Conservation (phyloP, 2,797 vertebrate genomes). For the Esox masquinongy region DNA sequence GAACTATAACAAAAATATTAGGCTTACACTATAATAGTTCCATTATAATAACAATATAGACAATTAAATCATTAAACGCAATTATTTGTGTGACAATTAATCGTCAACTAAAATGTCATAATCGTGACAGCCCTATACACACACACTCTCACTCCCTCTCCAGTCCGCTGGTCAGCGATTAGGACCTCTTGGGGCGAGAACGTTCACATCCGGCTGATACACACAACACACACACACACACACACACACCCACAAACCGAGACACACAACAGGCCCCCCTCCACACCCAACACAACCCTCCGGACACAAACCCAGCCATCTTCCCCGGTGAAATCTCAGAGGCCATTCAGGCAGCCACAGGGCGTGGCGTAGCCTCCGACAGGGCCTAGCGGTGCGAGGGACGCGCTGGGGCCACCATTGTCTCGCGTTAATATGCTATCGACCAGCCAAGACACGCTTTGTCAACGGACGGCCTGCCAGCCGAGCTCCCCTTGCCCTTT, state of each 20-base stretch:
- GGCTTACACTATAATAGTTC: no score
- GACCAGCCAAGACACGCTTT: constrained; percentile 76
- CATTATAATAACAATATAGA: no score
- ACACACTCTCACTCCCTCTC: constrained; percentile 39
- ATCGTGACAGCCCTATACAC: not conserved
- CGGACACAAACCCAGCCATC: constrained; percentile 11
- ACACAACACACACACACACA: constrained; percentile 40
- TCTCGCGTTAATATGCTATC: constrained; percentile 81
- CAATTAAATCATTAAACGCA: no score
- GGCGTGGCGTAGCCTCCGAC: constrained; percentile 65
- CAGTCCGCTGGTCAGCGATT: constrained; percentile 67
- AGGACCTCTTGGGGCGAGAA: constrained; percentile 62
- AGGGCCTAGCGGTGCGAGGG: constrained; percentile 68
- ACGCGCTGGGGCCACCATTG: constrained; percentile 70
- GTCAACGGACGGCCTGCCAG: constrained; percentile 72
- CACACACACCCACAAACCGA: not conserved
- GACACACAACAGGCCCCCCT: no score
- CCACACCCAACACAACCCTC: no score
- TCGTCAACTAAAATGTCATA: no score
- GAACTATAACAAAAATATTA: no score
- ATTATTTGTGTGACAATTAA: no score
- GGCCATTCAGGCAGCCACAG: constrained; percentile 69
- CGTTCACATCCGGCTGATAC: constrained; percentile 25
- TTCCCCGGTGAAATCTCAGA: constrained; percentile 58
- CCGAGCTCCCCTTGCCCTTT: constrained; percentile 56